Conservation (phyloP, 2,888 invertebrate species). For the Limnephilus rhombicus region DNA sequence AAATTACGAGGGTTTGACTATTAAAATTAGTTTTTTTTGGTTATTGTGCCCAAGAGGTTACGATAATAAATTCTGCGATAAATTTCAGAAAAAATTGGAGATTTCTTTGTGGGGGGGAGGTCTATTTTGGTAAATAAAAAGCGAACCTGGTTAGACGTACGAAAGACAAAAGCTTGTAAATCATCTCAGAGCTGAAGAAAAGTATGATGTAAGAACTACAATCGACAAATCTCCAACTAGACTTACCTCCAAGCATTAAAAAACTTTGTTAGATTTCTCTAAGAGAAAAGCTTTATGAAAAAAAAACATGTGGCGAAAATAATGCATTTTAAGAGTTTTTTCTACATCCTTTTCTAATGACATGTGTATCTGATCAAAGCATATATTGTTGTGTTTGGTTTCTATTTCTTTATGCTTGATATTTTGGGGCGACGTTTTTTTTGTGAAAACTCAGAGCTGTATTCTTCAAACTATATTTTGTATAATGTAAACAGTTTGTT, state of each 20-base stretch:
- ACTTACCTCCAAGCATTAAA: background rate
- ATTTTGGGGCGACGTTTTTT: background rate
- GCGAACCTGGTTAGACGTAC: background rate
- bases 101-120: background rate
- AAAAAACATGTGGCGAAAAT: background rate
- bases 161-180: background rate
- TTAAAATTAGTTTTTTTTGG: background rate
- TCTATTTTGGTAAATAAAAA: background rate
- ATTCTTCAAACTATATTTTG: background rate
- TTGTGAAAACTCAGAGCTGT: background rate
- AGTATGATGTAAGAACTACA: background rate
- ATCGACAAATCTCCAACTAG: background rate
- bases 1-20: background rate
- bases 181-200: background rate
- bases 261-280: background rate
- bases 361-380: background rate
- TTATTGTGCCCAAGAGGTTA: background rate
- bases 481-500: background rate
- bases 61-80: background rate
- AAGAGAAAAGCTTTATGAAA: background rate
- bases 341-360: background rate
- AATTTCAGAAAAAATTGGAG: background rate
- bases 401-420: background rate
- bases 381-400: background rate
- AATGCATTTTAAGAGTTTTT: background rate